Conservation (phyloP, 2,888 invertebrate genomes). For the Pardosa pseudoannulata region DNA sequence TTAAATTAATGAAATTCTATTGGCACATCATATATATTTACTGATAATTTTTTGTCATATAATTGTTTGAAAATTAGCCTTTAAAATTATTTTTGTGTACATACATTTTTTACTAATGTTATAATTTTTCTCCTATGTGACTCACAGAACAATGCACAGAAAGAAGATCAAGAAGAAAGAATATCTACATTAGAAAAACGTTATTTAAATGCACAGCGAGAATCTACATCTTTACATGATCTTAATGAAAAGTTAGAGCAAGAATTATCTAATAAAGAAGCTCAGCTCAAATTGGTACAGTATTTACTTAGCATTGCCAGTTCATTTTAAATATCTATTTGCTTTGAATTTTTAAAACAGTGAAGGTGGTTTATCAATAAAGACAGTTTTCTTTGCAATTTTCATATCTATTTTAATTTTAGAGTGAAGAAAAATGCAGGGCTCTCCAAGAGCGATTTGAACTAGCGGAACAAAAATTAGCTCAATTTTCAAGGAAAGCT, state of each 20-base stretch:
- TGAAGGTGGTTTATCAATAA: no score
- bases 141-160: slow-evolving; percentile 88
- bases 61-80: no score
- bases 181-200: slow-evolving; percentile 98
- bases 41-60: no score
- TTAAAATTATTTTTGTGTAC: no score
- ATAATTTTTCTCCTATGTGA: neutral
- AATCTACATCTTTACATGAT: slow-evolving; percentile 98
- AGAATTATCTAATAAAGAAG: slow-evolving; percentile 97
- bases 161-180: slow-evolving; percentile 97
- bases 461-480: slow-evolving; percentile 95
- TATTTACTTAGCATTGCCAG: no score
- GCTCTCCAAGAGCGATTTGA: slow-evolving; percentile 81
- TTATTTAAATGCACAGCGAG: slow-evolving; percentile 95
- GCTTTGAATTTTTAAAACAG: no score
- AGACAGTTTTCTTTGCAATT: no score
- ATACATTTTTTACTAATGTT: no score
- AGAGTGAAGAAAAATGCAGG: slow-evolving; percentile 70
- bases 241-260: slow-evolving; percentile 98
- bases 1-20: no score
- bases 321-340: no score
- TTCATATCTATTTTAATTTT: neutral
- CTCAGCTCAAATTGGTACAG: slow-evolving; percentile 87
- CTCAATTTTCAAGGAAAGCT: slow-evolving; percentile 90
- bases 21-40: no score